These are phyloP conservation scores for Otus sunia DNA, from an alignment of 2,113 vertebrate species.

Conservation along the genomic window DNA sequence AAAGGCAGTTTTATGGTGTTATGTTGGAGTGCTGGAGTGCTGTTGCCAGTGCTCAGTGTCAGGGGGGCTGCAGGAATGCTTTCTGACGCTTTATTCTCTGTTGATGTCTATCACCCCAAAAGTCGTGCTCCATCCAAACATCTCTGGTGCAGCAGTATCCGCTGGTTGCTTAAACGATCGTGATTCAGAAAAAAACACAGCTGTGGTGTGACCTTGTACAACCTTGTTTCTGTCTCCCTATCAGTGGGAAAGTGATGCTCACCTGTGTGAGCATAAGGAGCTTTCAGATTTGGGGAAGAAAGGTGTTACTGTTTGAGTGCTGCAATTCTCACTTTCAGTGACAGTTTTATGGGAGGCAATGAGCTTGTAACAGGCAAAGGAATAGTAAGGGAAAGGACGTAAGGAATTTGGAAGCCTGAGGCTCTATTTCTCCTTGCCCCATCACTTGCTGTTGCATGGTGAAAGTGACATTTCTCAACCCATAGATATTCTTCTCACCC, in stretches of 20 bases:
- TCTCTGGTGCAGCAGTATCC: not conserved
- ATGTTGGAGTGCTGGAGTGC: not conserved
- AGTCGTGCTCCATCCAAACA: not conserved
- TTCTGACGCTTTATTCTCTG: not conserved
- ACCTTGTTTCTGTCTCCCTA: not conserved
- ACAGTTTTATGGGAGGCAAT: not conserved
- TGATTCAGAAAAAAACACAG: not conserved
- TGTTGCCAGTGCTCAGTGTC: not conserved
- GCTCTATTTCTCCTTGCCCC: not conserved
- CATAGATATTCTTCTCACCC: not conserved
- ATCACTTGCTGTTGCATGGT: not conserved
- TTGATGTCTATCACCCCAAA: not conserved
- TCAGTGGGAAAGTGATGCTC: not conserved
- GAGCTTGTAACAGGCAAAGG: not conserved
- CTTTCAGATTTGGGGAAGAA: not conserved
- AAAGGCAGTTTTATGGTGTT: not conserved
- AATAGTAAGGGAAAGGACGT: not conserved
- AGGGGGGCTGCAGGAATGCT: not conserved
- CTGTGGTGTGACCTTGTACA: not conserved
- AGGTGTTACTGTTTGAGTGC: not conserved
- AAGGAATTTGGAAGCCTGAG: not conserved
- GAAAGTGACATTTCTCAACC: not conserved
- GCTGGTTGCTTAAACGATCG: not conserved
- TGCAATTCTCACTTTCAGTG: not conserved
- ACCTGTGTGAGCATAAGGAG: rapidly evolving